These are phyloP conservation scores for Rhyacichthys aspro DNA, from an alignment of 2,797 vertebrate genomes.

Conservation along the genomic window DNA sequence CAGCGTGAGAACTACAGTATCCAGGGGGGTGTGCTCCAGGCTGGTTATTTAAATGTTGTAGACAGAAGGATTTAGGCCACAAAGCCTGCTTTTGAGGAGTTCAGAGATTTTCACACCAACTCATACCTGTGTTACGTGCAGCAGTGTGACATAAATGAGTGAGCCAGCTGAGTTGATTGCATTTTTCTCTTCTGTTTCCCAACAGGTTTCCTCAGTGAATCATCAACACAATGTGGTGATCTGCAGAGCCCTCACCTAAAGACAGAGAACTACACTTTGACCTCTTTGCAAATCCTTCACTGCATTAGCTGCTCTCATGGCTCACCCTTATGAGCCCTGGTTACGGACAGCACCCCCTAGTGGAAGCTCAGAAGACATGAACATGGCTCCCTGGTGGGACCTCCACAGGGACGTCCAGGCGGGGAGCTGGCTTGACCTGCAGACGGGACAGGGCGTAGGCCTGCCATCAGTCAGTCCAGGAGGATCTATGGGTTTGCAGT, in stretches of 20 bases:
- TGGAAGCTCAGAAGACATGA: slow-evolving; percentile 85
- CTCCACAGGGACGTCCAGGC: slow-evolving; percentile 84
- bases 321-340: slow-evolving; percentile 95
- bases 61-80: slow-evolving; percentile 55
- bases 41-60: slow-evolving; percentile 52
- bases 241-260: slow-evolving; percentile 14
- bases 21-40: slow-evolving; percentile 32
- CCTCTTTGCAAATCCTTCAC: slow-evolving; percentile 30
- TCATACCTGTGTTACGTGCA: background rate
- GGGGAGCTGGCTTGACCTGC: slow-evolving; percentile 91
- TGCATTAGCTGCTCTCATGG: slow-evolving; percentile 78
- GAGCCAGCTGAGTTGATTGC: slow-evolving; percentile 12
- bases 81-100: slow-evolving; percentile 45
- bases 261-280: slow-evolving; percentile 36
- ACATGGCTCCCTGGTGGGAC: slow-evolving; percentile 92
- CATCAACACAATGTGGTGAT: slow-evolving; percentile 68
- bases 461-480: slow-evolving; percentile 78
- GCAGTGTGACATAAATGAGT: background rate
- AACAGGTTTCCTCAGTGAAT: slow-evolving; percentile 49
- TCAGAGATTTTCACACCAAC: slow-evolving; percentile 22
- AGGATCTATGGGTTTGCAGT: slow-evolving; percentile 82
- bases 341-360: slow-evolving; percentile 86
- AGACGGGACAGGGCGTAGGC: slow-evolving; percentile 75
- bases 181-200: slow-evolving; percentile 38
- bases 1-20: slow-evolving; percentile 72